Evolutionary conservation across 2,113 vertebrate genomes (phyloP), one percentile per base, ranked within the genome.

Genomic region (Chiloscyllium plagiosum): DNA sequence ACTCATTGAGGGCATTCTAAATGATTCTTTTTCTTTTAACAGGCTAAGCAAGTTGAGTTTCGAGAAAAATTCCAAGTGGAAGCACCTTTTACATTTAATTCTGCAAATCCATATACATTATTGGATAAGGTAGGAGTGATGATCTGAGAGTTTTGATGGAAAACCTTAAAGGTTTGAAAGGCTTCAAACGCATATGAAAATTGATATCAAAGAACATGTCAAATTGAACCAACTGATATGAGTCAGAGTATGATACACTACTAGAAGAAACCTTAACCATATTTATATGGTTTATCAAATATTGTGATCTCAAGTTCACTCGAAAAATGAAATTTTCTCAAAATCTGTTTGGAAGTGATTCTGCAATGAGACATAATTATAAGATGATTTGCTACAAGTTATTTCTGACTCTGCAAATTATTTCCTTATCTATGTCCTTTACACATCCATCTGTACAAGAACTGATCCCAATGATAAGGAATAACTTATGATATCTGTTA

Each of bases 21-120:
- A 76, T 95, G 65, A 86, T 7, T 72, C n/a, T 33, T 76, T 95
- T 61, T 33, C 33, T 17, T 96, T 97, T 96, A 96, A 96, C 92
- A 98, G 97, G 96, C 96, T 50, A 98, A 99, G 96, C 98, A 98
- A 96, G 96, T 96, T 33, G 97, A 98, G 96, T 98, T 98, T 97
- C 97, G 97, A 97, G 97, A 97, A 93, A 97, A 96, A 96, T 98
- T 98, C 97, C 96, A 96, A 97, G 96, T 96, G 96, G 97, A 96
- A 50, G 96, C 97, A 26, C 97, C 98, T 19, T 97, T 98, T 96
- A 92, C 50, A 72, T 98, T 97, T 96, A 97, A 87, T 96, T 96
- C 97, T n/a, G 96, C 96, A 96, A 97, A 97, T 78, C 97, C 97
- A 0, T 98, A 98, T 96, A 20, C 69, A 92, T 86, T 37, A 83